Conservation (phyloP, 2,888 invertebrate species). For the Capitulum mitella region DNA sequence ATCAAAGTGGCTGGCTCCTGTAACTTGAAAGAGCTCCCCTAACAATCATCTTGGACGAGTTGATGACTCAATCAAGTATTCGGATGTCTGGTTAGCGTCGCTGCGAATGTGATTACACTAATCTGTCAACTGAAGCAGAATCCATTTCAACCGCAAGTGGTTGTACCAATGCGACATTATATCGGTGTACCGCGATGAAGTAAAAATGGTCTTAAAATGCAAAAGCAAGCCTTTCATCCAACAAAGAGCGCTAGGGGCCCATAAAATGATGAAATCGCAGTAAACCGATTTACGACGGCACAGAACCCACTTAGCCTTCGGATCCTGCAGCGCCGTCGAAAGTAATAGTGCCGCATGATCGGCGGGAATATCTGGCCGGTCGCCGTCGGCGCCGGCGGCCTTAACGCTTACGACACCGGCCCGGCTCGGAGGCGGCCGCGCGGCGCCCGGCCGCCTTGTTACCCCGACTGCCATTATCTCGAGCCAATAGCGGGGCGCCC, state of each 20-base stretch:
- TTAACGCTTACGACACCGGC: neutral
- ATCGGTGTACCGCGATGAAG: neutral
- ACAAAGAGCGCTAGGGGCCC: conserved; percentile 5
- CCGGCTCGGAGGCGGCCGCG: neutral
- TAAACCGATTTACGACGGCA: neutral
- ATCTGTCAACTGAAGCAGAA: neutral
- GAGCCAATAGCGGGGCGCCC: no score
- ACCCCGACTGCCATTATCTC: no score
- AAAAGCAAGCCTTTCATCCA: conserved; percentile 10
- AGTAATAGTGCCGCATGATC: neutral
- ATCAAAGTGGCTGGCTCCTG: no score
- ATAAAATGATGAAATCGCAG: neutral
- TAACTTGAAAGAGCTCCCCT: no score
- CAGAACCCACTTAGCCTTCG: neutral
- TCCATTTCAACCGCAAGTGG: no score
- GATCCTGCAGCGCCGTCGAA: neutral
- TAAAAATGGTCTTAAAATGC: neutral
- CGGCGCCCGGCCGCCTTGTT: no score
- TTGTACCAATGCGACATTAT: no score
- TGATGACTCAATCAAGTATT: no score
- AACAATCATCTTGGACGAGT: no score
- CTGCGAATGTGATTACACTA: neutral
- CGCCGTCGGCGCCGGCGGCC: neutral
- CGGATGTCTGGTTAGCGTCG: neutral
- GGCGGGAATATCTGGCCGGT: neutral